Base-by-base conservation (phyloP, 2,797 vertebrate species). In the Galagoides demidoff region DNA sequence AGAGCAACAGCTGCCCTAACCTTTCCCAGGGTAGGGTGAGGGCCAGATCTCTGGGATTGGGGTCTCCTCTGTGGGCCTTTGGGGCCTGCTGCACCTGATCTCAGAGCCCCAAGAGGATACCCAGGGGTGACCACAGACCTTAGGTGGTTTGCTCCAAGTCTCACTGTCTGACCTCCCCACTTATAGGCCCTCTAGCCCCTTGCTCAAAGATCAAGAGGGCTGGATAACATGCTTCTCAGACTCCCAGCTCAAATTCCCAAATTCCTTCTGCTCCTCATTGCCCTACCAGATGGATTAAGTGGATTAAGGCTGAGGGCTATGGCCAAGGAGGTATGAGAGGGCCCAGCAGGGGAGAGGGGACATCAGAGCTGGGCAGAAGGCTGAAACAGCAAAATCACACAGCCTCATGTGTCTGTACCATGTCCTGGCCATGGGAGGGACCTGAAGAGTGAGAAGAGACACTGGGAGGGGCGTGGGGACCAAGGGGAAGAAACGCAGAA, bases 1-100 rank as follows among this genome's bases (percentile, higher is more conserved):
- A 89, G 4, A 79, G 49, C 74, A 85, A 34, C 94, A 97, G 57
- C 90, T 96, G 74, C 22, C 81, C 29, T 57, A 27, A 43, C 52
- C 82, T 45, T 31, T 74, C 16, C 27, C 1, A 45, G 37, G 25
- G 49, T 64, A 37, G 22, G 20, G 23, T 64, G 9, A 22, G 16
- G 59, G 23, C 64, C 73, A 63, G 84, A 34, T 77, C 70, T 22
- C 90, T 45, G 3, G 25, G 29, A 39, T 7, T 59, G 20, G 61
- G 39, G 43, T 8, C 14, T 12, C 66, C n/a, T 64, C 0, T 19
- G 59, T 84, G 68, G 11, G 29, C n/a, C 31, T 49, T 78, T 17
- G 20, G 31, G 29, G 17, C 87, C 29, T 84, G 5, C 19, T 49
- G 79, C 17, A 22, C 71, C 79, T 87, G 71, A 89, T n/a, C 45